Evolutionary conservation across 2,113 vertebrate species (phyloP).

Genomic region (Kryptolebias marmoratus): DNA sequence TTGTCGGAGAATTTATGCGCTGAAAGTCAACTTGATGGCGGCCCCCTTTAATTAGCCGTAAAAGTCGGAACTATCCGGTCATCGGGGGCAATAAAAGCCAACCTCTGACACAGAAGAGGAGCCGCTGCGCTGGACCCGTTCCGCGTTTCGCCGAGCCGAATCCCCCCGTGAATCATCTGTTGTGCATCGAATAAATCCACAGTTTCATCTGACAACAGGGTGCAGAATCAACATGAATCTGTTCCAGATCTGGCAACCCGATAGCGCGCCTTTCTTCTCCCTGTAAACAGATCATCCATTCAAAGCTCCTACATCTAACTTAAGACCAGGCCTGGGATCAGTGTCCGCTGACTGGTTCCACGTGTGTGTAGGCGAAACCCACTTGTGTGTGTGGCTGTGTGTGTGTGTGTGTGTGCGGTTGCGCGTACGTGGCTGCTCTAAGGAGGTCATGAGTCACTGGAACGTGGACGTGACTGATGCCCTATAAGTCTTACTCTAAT

Average conservation of each 20-base stretch:
- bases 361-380: slow-evolving; percentile 70
- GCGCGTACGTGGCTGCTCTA: slow-evolving; percentile 18
- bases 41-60: slow-evolving; percentile 23
- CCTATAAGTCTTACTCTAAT: slow-evolving; percentile 75
- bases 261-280: slow-evolving; percentile 72
- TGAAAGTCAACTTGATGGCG: slow-evolving; percentile 48
- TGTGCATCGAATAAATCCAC: slow-evolving; percentile 68
- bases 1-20: slow-evolving; percentile 46
- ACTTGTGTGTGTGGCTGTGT: slow-evolving; percentile 39
- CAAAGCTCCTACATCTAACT: slow-evolving; percentile 72
- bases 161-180: slow-evolving; percentile 64
- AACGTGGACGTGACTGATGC: slow-evolving; percentile 65
- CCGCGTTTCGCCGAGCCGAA: slow-evolving; percentile 27
- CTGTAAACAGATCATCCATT: slow-evolving; percentile 80
- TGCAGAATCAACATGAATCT: slow-evolving; percentile 71
- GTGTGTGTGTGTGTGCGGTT: slow-evolving; percentile 43
- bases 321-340: slow-evolving; percentile 62
- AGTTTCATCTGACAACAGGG: slow-evolving; percentile 69
- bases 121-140: slow-evolving; percentile 10
- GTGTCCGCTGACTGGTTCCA: slow-evolving; percentile 78
- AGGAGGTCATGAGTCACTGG: slow-evolving; percentile 75
- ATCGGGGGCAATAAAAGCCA: slow-evolving; percentile 28
- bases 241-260: slow-evolving; percentile 77
- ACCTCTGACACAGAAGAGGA: slow-evolving; percentile 12
- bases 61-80: slow-evolving; percentile 33